phyloP scores from a whole-genome alignment of 2,113 vertebrate genomes.

The Limanda limanda region DNA sequence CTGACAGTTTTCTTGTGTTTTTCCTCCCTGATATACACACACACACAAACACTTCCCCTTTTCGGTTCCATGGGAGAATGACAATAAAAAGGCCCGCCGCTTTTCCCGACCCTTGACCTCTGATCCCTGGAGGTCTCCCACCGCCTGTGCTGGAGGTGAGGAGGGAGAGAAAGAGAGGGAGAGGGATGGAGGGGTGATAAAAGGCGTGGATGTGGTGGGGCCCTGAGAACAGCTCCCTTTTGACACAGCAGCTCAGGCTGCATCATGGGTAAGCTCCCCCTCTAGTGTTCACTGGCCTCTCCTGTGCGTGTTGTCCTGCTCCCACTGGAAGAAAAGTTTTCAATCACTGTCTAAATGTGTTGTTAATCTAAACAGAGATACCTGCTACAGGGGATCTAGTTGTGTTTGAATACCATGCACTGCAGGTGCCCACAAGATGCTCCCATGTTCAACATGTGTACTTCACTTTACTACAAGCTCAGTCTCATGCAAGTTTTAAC shows the following conservation, averaged over 20 bases:
- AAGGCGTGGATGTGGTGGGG: conserved; percentile 76
- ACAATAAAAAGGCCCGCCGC: conserved; percentile 86
- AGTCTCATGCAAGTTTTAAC: neutral
- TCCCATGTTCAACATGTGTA: neutral
- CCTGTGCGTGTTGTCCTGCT: conserved; percentile 67
- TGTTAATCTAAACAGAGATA: conserved; percentile 2
- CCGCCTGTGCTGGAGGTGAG: conserved; percentile 82
- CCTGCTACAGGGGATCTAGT: neutral
- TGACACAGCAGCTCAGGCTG: conserved; percentile 80
- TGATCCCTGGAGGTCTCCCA: conserved; percentile 84
- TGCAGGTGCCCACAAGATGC: conserved; percentile 9
- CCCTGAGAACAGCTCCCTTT: conserved; percentile 79
- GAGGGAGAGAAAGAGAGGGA: conserved; percentile 56
- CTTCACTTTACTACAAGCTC: neutral
- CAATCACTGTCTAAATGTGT: conserved; percentile 5
- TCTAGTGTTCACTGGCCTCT: conserved; percentile 94
- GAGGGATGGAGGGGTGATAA: conserved; percentile 72
- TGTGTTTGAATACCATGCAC: conserved; percentile 1
- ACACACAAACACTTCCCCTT: conserved; percentile 47
- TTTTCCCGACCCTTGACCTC: conserved; percentile 88
- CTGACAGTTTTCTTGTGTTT: conserved; percentile 2
- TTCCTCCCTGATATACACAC: conserved; percentile 15
- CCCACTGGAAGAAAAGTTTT: conserved; percentile 31
- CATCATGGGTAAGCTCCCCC: conserved; percentile 95
- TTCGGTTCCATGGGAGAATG: conserved; percentile 67